phyloP scores from a whole-genome alignment of 37 sponge, comb jelly and placozoan species.

The Hexactinellida sp. region DNA sequence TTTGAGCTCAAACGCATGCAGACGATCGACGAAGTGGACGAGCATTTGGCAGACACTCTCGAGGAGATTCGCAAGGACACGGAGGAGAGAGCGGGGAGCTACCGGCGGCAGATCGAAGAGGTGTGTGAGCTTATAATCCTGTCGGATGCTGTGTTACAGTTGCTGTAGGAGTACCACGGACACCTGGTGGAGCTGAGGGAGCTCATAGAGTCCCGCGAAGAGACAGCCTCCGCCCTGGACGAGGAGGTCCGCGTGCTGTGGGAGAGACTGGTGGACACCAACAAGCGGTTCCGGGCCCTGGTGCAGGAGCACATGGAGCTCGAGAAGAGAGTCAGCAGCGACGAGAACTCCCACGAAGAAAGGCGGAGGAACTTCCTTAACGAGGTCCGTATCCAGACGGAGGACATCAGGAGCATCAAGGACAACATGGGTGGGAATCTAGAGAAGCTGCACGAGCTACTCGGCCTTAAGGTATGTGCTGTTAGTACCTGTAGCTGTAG shows the following conservation, averaged over 20 bases:
- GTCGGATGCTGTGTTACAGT: neutral
- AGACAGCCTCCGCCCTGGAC: neutral
- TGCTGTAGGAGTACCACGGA: neutral
- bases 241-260: neutral
- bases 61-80: conserved; percentile 7
- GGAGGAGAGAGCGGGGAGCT: neutral
- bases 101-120: neutral
- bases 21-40: neutral
- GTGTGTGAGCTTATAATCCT: neutral
- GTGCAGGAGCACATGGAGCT: conserved; percentile 6
- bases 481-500: too few relatives aligned
- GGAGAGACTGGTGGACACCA: neutral
- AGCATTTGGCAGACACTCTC: neutral
- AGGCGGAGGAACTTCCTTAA: neutral
- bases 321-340: neutral
- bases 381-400: neutral
- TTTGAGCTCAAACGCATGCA: neutral
- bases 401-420: neutral
- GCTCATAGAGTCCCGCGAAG: neutral
- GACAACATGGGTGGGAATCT: neutral
- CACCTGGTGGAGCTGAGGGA: neutral
- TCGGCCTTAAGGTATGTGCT: neutral
- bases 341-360: neutral
- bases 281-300: neutral
- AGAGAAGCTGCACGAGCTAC: neutral